Conservation (phyloP, 64 coral and sea anemone genomes). For the Cladopsammia gracilis region DNA sequence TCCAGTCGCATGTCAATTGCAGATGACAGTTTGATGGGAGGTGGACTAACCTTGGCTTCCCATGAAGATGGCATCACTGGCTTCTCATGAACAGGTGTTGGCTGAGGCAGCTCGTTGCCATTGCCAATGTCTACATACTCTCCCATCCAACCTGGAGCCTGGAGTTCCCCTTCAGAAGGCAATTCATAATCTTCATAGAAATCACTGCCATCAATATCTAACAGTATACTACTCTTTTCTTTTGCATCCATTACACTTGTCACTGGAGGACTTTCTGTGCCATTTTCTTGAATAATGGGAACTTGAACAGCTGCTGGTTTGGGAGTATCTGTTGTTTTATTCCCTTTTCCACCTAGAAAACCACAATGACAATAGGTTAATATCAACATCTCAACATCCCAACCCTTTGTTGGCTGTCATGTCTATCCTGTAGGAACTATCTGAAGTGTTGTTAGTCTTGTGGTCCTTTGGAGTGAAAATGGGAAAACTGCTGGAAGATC, state of each 20-base stretch:
- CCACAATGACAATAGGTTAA: background rate
- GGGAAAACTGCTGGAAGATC: too few species aligned
- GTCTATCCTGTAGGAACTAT: too few species aligned
- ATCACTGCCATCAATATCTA: slow-evolving; percentile 1
- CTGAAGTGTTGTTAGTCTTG: too few species aligned
- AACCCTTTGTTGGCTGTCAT: too few species aligned
- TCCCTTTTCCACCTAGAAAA: background rate
- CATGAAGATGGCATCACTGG: slow-evolving; percentile 2
- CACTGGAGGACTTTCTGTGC: background rate
- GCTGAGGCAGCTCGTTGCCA: slow-evolving; percentile 14
- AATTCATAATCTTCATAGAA: slow-evolving; percentile 32
- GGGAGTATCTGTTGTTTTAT: background rate
- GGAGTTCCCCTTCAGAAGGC: slow-evolving; percentile 30
- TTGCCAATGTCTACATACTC: slow-evolving; percentile 13
- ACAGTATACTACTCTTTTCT: background rate
- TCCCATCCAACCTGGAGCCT: slow-evolving; percentile 19
- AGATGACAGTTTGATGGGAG: slow-evolving; percentile 63
- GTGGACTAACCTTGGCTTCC: slow-evolving; percentile 22
- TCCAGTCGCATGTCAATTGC: slow-evolving; percentile 74
- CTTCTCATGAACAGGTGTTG: slow-evolving; percentile 46
- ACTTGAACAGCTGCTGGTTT: background rate
- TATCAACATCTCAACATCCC: background rate
- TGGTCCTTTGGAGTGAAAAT: too few species aligned
- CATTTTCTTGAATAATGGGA: slow-evolving; percentile 14
- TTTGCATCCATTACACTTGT: background rate